phyloP scores from a whole-genome alignment of 2,113 vertebrate genomes.

The Hirundichthys speculiger region DNA sequence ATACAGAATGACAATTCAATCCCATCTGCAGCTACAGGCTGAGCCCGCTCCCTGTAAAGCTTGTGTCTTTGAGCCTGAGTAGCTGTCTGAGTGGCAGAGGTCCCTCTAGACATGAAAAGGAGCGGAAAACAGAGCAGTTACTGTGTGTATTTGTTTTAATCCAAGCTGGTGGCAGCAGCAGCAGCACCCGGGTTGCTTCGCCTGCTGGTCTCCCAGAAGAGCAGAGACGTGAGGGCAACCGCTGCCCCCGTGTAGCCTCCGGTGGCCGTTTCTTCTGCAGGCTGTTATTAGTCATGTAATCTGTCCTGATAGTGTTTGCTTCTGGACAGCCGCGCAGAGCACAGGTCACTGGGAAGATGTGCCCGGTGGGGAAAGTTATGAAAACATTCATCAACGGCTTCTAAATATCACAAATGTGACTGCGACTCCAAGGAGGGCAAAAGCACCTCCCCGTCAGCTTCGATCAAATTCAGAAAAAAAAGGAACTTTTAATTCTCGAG shows the following conservation, averaged over 20 bases:
- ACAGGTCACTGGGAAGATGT: conserved; percentile 66
- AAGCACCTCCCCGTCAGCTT: conserved; percentile 28
- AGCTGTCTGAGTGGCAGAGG: conserved; percentile 52
- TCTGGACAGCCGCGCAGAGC: conserved; percentile 62
- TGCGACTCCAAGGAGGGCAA: conserved; percentile 38
- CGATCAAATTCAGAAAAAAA: conserved; percentile 37
- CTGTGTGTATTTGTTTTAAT: conserved; percentile 73
- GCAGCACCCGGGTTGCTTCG: conserved; percentile 45
- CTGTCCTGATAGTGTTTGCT: conserved; percentile 74
- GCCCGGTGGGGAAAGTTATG: conserved; percentile 56
- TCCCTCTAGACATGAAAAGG: conserved; percentile 53
- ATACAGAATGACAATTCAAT: conserved; percentile 77
- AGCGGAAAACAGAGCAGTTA: conserved; percentile 67
- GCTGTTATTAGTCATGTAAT: conserved; percentile 74
- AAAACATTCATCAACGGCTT: conserved; percentile 65
- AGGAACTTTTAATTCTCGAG: conserved; percentile 20
- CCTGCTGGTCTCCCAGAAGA: conserved; percentile 49
- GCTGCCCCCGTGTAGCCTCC: conserved; percentile 54
- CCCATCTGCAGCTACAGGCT: conserved; percentile 66
- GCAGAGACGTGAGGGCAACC: conserved; percentile 47
- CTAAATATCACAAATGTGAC: conserved; percentile 55
- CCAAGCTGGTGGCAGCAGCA: conserved; percentile 62
- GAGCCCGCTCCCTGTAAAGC: conserved; percentile 50
- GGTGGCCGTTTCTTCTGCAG: conserved; percentile 67
- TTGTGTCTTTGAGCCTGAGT: conserved; percentile 61